A percentile compares a stretch with the other conserved stretches of the same genome.
phyloP scores from a whole-genome alignment of 2,113 vertebrate species.

The Saimiri boliviensis region DNA sequence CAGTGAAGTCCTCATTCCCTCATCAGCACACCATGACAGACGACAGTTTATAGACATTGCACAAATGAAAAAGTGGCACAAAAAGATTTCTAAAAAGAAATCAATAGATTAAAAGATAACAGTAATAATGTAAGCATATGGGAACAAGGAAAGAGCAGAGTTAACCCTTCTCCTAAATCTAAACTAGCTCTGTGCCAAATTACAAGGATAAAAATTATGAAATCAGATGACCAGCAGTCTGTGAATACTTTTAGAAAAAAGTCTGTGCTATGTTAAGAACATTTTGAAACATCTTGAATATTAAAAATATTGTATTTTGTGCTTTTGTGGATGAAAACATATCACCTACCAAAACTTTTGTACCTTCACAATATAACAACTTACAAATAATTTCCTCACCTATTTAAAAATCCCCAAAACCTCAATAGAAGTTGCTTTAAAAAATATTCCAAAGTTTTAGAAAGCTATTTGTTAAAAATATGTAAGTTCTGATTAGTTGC shows the following conservation, averaged over 20 bases:
- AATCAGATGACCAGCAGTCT: not conserved
- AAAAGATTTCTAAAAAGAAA: not conserved
- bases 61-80: not conserved
- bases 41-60: not conserved
- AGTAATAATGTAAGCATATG: not conserved
- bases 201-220: conserved; percentile 14
- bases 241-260: not conserved
- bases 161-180: not conserved
- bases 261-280: not conserved
- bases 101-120: not conserved
- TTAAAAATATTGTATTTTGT: not conserved
- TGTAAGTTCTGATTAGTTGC: not conserved
- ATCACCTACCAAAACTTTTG: not conserved
- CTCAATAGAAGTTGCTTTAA: not conserved
- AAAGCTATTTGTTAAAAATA: conserved; percentile 1
- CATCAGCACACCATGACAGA: not conserved
- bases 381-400: conserved; percentile 17
- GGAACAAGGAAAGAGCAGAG: not conserved
- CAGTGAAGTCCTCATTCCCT: not conserved
- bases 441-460: conserved; percentile 3
- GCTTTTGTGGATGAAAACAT: conserved; percentile 36
- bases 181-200: not conserved
- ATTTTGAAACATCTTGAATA: not conserved
- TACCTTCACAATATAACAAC: not conserved
- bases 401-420: not conserved